These are phyloP conservation scores for Horisme vitalbata DNA, from an alignment of 2,888 invertebrate species.

Conservation along the genomic window DNA sequence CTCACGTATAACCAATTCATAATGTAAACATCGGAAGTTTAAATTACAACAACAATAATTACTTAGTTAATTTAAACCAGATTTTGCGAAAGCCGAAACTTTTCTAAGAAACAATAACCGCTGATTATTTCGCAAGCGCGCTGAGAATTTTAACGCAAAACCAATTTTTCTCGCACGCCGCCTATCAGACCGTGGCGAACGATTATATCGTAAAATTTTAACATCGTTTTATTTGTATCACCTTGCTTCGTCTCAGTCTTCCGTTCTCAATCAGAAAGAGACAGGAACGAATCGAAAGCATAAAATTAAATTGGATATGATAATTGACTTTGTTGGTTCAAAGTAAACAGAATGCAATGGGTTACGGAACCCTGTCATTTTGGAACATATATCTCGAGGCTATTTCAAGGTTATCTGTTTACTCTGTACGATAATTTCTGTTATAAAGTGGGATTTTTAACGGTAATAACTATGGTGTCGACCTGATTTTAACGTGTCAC, in stretches of 20 bases:
- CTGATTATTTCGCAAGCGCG: constrained; percentile 35
- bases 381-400: constrained; percentile 43
- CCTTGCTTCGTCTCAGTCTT: constrained; percentile 46
- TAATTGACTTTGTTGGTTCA: constrained; percentile 65
- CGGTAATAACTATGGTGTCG: constrained; percentile 39
- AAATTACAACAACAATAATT: constrained; percentile 29
- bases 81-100: constrained; percentile 22
- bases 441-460: constrained; percentile 39
- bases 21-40: constrained; percentile 34
- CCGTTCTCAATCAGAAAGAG: constrained; percentile 33
- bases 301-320: constrained; percentile 62
- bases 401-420: constrained; percentile 35
- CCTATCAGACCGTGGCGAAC: constrained; percentile 44
- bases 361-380: constrained; percentile 45
- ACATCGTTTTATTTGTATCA: constrained; percentile 63
- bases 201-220: constrained; percentile 70
- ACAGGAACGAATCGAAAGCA: constrained; percentile 39
- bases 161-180: constrained; percentile 39
- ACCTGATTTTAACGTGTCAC: constrained; percentile 59
- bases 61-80: constrained; percentile 15
- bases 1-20: constrained; percentile 10
- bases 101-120: constrained; percentile 44
- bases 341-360: constrained; percentile 60
- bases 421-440: constrained; percentile 40
- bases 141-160: constrained; percentile 33